Evolutionary conservation across 2,888 invertebrate species (phyloP).

Genomic region (Ectemnius continuus): DNA sequence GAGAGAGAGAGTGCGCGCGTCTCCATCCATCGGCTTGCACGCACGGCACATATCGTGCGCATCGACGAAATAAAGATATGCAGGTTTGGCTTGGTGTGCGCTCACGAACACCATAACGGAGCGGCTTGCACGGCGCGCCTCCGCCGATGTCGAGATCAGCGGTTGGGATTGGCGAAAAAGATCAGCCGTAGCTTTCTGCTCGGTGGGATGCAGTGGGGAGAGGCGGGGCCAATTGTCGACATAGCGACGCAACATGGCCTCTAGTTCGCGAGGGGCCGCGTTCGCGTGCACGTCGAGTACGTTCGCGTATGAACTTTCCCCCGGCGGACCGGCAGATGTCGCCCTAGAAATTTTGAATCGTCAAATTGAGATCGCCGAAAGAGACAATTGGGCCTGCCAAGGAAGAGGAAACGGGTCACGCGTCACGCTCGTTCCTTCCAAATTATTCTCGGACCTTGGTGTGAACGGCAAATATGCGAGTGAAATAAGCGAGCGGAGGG

Average conservation of each 20-base stretch:
- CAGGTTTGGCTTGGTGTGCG: neutral
- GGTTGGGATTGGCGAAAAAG: slow-evolving; percentile 40
- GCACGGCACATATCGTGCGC: neutral
- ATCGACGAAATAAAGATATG: neutral
- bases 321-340: slow-evolving; percentile 64
- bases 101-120: slow-evolving; percentile 7
- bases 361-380: slow-evolving; percentile 32
- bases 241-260: slow-evolving; percentile 67
- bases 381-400: slow-evolving; percentile 38
- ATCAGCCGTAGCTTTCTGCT: slow-evolving; percentile 28
- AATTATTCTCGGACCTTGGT: slow-evolving; percentile 24
- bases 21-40: neutral
- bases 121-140: slow-evolving; percentile 28
- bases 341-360: slow-evolving; percentile 54
- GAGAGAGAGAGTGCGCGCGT: slow-evolving; percentile 8
- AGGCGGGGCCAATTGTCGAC: slow-evolving; percentile 61
- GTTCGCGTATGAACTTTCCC: slow-evolving; percentile 50
- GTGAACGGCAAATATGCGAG: slow-evolving; percentile 9
- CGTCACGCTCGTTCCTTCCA: too few species aligned
- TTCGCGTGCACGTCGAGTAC: slow-evolving; percentile 62
- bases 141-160: slow-evolving; percentile 34
- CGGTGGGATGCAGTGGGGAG: slow-evolving; percentile 39
- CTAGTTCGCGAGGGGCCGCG: slow-evolving; percentile 69
- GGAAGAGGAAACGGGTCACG: slow-evolving; percentile 18
- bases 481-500: slow-evolving; percentile 16